phyloP scores from a whole-genome alignment of 2,888 invertebrate species.

The Galerucella calmariensis region DNA sequence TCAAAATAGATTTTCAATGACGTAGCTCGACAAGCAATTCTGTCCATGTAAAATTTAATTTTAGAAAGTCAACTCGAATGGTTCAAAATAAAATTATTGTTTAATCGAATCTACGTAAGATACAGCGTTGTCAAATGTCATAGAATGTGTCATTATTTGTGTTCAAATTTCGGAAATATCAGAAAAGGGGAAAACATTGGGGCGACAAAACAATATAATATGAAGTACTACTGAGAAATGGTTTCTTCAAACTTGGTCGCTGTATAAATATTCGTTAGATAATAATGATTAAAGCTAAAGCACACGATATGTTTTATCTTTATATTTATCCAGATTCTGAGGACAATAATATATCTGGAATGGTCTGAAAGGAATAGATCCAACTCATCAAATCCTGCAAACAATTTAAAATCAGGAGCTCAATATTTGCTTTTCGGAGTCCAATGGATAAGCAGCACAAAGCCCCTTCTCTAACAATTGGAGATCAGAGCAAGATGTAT shows the following conservation, averaged over 20 bases:
- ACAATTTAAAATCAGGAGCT: too few relatives aligned
- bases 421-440: too few relatives aligned
- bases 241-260: neutral
- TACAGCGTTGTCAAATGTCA: constrained; percentile 7
- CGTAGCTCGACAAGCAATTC: constrained; percentile 41
- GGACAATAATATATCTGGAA: too few relatives aligned
- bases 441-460: too few relatives aligned
- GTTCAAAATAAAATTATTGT: constrained; percentile 31
- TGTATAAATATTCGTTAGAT: too few relatives aligned
- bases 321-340: too few relatives aligned
- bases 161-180: neutral
- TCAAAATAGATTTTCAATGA: constrained; percentile 50
- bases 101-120: constrained; percentile 14
- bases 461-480: too few relatives aligned
- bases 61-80: constrained; percentile 14
- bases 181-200: neutral
- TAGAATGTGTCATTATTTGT: neutral
- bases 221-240: neutral
- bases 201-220: neutral
- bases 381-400: too few relatives aligned
- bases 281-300: too few relatives aligned
- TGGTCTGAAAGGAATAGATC: too few relatives aligned
- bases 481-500: too few relatives aligned
- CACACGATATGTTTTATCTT: too few relatives aligned
- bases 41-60: constrained; percentile 33